A percentile compares a stretch with the other conserved stretches of the same genome.
These are phyloP conservation scores for Salvelinus sp. DNA, from an alignment of 2,113 vertebrate genomes.

Conservation along the genomic window DNA sequence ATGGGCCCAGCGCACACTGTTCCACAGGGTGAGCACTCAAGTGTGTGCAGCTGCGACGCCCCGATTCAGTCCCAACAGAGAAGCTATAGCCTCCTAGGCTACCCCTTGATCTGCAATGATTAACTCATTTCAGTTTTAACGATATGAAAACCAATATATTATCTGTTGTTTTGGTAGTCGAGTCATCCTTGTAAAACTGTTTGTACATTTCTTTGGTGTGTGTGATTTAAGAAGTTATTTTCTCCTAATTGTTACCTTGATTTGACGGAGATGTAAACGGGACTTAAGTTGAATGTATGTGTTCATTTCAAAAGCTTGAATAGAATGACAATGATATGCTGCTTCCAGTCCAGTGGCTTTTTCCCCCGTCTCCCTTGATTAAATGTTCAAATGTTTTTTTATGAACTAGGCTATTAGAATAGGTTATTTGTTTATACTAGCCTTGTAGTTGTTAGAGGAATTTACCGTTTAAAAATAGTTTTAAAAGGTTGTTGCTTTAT, in stretches of 20 bases:
- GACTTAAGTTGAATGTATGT: conserved; percentile 58
- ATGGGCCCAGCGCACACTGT: conserved; percentile 88
- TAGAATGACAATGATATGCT: not conserved
- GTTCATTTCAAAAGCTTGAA: conserved; percentile 22
- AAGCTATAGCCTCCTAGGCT: conserved; percentile 43
- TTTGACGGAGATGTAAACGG: conserved; percentile 60
- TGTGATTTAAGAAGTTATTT: conserved; percentile 74
- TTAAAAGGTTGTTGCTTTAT: not conserved
- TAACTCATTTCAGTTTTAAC: conserved; percentile 86
- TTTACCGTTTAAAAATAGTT: not conserved
- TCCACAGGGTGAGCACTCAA: conserved; percentile 93
- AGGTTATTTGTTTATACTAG: not conserved
- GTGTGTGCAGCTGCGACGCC: conserved; percentile 98
- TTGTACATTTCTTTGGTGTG: conserved; percentile 49
- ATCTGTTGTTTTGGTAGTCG: conserved; percentile 82
- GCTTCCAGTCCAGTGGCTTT: not conserved
- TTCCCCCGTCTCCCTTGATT: not conserved
- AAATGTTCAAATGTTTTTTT: not conserved
- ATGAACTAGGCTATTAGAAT: not conserved
- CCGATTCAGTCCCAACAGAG: conserved; percentile 84
- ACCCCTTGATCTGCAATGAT: conserved; percentile 89
- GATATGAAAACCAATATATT: conserved; percentile 81
- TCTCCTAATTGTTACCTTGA: conserved; percentile 71
- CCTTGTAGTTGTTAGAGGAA: not conserved
- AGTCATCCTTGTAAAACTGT: conserved; percentile 40